phyloP scores from a whole-genome alignment of 2,888 invertebrate species.

The Sepioteuthis lessoniana region DNA sequence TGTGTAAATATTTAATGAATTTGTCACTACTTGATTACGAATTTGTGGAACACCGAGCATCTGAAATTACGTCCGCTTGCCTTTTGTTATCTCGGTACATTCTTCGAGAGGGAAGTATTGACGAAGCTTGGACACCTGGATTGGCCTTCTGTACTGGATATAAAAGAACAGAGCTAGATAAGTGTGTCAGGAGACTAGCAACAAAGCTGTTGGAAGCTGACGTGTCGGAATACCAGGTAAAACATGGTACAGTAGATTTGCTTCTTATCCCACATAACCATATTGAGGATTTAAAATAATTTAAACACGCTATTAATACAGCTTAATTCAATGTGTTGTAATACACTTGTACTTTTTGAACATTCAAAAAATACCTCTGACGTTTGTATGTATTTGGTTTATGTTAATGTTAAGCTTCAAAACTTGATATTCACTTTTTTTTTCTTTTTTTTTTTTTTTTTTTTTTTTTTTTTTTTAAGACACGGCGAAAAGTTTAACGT shows the following conservation, averaged over 20 bases:
- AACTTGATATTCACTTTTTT: too few relatives aligned
- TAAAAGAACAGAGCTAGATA: constrained; percentile 57
- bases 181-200: constrained; percentile 56
- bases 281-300: too few relatives aligned
- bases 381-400: too few relatives aligned
- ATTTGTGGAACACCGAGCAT: constrained; percentile 61
- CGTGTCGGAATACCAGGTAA: constrained; percentile 58
- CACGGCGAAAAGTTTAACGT: too few relatives aligned
- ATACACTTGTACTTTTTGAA: too few relatives aligned
- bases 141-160: constrained; percentile 65
- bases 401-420: too few relatives aligned
- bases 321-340: too few relatives aligned
- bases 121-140: constrained; percentile 58
- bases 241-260: background rate
- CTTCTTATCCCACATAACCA: too few relatives aligned
- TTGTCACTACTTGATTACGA: constrained; percentile 58
- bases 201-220: constrained; percentile 56
- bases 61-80: constrained; percentile 63
- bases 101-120: constrained; percentile 53
- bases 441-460: too few relatives aligned
- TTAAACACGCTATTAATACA: too few relatives aligned
- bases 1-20: constrained; percentile 64
- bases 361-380: too few relatives aligned
- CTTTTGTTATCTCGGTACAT: constrained; percentile 61
- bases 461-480: too few relatives aligned